A percentile compares a stretch with the other conserved stretches of the same genome.
phyloP scores from a whole-genome alignment of 2,113 vertebrate genomes.

The Oryzias javanicus region DNA sequence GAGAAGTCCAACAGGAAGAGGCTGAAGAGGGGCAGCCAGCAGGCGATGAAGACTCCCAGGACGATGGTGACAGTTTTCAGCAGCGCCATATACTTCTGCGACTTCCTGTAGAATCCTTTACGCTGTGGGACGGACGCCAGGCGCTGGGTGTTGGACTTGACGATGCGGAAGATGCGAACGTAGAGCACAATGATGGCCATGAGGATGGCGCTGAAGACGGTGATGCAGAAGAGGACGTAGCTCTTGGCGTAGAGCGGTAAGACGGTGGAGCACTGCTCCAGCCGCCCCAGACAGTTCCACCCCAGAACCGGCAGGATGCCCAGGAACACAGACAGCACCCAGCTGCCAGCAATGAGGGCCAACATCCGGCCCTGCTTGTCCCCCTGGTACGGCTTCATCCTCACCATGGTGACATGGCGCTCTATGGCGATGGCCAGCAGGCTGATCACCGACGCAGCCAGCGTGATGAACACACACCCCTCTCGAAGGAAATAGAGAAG shows the following conservation, averaged over 20 bases:
- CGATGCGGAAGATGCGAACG: slow-evolving; percentile 84
- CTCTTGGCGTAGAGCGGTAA: slow-evolving; percentile 89
- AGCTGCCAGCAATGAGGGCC: slow-evolving; percentile 80
- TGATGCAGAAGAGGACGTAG: slow-evolving; percentile 87
- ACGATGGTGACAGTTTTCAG: slow-evolving; percentile 88
- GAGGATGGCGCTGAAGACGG: slow-evolving; percentile 80
- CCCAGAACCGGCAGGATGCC: slow-evolving; percentile 84
- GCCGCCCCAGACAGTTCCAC: slow-evolving; percentile 86
- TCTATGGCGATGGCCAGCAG: slow-evolving; percentile 90
- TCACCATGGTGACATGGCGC: slow-evolving; percentile 87
- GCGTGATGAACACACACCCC: slow-evolving; percentile 85
- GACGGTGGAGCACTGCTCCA: slow-evolving; percentile 84
- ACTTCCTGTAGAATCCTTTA: slow-evolving; percentile 66
- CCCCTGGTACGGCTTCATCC: slow-evolving; percentile 81
- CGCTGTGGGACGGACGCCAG: slow-evolving; percentile 46
- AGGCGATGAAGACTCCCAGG: slow-evolving; percentile 85
- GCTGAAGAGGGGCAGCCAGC: slow-evolving; percentile 88
- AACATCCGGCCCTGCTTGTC: slow-evolving; percentile 81
- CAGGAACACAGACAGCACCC: slow-evolving; percentile 80
- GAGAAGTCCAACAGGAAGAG: slow-evolving; percentile 85
- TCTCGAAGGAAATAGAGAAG: slow-evolving; percentile 87
- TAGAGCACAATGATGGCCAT: slow-evolving; percentile 87
- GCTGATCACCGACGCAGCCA: slow-evolving; percentile 86
- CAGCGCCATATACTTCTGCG: slow-evolving; percentile 83
- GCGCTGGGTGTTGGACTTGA: slow-evolving; percentile 80